phyloP scores from a whole-genome alignment of 2,888 invertebrate species.

The Cybosia mesomella region DNA sequence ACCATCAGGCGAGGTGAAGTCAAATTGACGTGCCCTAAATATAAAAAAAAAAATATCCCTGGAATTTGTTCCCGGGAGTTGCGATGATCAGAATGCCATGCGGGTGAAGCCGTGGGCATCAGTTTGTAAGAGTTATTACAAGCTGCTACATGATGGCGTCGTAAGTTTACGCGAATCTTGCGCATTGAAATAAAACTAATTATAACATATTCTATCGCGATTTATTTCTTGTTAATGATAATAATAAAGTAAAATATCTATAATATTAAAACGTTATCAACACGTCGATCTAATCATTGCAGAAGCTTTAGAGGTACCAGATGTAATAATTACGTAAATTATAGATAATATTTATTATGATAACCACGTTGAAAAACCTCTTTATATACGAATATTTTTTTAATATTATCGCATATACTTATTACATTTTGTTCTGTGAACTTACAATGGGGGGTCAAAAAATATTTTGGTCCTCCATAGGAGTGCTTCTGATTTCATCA shows the following conservation, averaged over 20 bases:
- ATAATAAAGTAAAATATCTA: conserved; percentile 1
- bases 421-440: conserved; percentile 25
- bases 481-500: conserved; percentile 63
- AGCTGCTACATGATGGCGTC: no score
- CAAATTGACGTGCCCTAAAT: no score
- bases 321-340: conserved; percentile 42
- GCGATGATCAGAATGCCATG: no score
- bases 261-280: conserved; percentile 37
- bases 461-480: conserved; percentile 75
- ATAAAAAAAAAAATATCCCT: no score
- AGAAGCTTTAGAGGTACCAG: conserved; percentile 20
- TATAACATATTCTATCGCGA: no score
- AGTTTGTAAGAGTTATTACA: no score
- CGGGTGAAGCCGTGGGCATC: no score
- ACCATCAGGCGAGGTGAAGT: no score
- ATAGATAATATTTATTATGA: conserved; percentile 42
- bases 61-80: no score
- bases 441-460: conserved; percentile 70
- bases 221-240: conserved; percentile 11
- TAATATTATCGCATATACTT: conserved; percentile 34
- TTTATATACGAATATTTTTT: conserved; percentile 54
- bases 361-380: conserved; percentile 56
- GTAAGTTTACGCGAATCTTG: no score
- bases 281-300: conserved; percentile 56
- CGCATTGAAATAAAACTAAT: no score